phyloP scores from a whole-genome alignment of 2,113 vertebrate genomes.

The Thryonomys swinderianus region DNA sequence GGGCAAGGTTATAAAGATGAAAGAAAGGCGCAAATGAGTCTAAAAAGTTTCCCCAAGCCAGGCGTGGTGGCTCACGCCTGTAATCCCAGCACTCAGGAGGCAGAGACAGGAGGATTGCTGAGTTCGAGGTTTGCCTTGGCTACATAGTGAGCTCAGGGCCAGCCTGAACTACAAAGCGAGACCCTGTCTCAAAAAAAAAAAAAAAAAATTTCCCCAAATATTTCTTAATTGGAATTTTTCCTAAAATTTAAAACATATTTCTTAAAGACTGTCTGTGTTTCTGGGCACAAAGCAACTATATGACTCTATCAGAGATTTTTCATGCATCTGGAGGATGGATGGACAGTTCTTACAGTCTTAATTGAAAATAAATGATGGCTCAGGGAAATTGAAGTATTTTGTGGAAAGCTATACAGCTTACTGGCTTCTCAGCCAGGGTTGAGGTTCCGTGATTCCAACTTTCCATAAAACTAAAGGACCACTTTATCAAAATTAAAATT shows the following conservation, averaged over 20 bases:
- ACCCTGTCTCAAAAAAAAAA: too few relatives aligned
- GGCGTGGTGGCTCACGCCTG: too few relatives aligned
- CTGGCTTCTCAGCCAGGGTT: neutral
- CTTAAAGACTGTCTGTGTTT: neutral
- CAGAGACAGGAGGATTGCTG: too few relatives aligned
- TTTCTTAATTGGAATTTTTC: neutral
- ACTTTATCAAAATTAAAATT: neutral
- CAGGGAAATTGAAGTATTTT: neutral
- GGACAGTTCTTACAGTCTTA: neutral
- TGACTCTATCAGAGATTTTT: neutral
- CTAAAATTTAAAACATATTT: neutral
- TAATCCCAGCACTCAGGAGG: too few relatives aligned
- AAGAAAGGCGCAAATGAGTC: neutral
- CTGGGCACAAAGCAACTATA: neutral
- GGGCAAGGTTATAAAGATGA: neutral
- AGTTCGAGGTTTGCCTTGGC: too few relatives aligned
- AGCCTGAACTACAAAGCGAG: too few relatives aligned
- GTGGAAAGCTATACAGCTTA: neutral
- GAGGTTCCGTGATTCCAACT: neutral
- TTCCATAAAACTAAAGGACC: neutral
- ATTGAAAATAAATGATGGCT: conserved; percentile 48
- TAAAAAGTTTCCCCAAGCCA: too few relatives aligned
- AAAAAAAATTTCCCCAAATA: neutral
- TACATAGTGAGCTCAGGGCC: too few relatives aligned
- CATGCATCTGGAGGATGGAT: neutral